Evolutionary conservation across 2,797 vertebrate species (phyloP).

Genomic region (Cheirogaleus major): DNA sequence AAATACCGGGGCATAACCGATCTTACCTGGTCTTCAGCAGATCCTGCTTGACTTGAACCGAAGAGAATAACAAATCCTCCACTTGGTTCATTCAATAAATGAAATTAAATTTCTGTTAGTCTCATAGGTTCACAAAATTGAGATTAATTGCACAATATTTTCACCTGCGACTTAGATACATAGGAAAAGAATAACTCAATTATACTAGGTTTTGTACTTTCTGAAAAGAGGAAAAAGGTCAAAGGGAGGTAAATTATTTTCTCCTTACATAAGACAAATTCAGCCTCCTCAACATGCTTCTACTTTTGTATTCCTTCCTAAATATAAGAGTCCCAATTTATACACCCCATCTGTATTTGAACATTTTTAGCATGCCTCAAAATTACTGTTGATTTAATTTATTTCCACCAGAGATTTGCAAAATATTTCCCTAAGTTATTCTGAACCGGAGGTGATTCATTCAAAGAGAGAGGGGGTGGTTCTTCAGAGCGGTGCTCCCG

Average conservation of each 20-base stretch:
- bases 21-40: neutral
- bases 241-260: neutral
- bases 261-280: neutral
- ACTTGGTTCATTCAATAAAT: neutral
- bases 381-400: conserved; percentile 41
- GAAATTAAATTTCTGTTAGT: neutral
- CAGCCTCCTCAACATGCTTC: neutral
- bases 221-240: neutral
- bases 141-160: neutral
- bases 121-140: neutral
- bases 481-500: neutral
- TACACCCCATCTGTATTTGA: conserved; percentile 32
- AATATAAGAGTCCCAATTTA: neutral
- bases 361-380: conserved; percentile 56
- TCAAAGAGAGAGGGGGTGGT: neutral
- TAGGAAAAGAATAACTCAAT: neutral
- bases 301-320: neutral
- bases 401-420: conserved; percentile 48
- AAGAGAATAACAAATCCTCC: too few relatives aligned
- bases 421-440: conserved; percentile 44
- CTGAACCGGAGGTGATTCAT: neutral
- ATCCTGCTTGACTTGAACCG: neutral
- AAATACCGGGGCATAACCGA: neutral
- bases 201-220: neutral
- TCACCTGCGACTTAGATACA: neutral